A percentile compares a stretch with the other conserved stretches of the same genome.
Conservation (phyloP, 2,797 vertebrate species). For the Monodelphis domestica region DNA sequence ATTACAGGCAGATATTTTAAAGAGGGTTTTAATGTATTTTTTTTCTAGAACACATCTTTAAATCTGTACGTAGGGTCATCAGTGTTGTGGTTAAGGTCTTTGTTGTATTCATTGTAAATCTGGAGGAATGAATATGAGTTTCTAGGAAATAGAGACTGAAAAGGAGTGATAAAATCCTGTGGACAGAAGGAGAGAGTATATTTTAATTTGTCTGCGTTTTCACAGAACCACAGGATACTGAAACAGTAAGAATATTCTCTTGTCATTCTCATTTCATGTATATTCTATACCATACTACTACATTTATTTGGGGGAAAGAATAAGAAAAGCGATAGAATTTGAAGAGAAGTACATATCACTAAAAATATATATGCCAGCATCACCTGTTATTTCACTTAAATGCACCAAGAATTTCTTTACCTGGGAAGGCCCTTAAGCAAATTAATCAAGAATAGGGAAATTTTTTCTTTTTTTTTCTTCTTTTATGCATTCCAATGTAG, state of each 20-base stretch:
- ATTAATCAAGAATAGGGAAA: not conserved
- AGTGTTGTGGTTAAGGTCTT: conserved; percentile 13
- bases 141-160: not conserved
- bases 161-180: not conserved
- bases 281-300: not conserved
- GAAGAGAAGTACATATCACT: not conserved
- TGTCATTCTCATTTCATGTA: not conserved
- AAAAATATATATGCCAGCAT: not conserved
- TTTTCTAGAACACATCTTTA: conserved; percentile 3
- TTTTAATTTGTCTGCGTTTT: not conserved
- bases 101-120: conserved; percentile 10
- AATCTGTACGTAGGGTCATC: not conserved
- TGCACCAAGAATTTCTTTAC: not conserved
- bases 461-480: not conserved
- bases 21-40: not conserved
- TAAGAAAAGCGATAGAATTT: not conserved
- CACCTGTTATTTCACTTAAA: conserved; percentile 2
- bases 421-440: not conserved
- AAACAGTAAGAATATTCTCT: conserved; percentile 1
- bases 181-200: conserved; percentile 6
- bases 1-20: not conserved
- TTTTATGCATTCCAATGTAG: not conserved
- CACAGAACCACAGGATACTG: not conserved
- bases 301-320: not conserved
- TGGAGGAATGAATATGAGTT: conserved; percentile 21